Evolutionary conservation across 1,140 invertebrate species (phyloP).

Genomic region (Zaprionus ornatus): DNA sequence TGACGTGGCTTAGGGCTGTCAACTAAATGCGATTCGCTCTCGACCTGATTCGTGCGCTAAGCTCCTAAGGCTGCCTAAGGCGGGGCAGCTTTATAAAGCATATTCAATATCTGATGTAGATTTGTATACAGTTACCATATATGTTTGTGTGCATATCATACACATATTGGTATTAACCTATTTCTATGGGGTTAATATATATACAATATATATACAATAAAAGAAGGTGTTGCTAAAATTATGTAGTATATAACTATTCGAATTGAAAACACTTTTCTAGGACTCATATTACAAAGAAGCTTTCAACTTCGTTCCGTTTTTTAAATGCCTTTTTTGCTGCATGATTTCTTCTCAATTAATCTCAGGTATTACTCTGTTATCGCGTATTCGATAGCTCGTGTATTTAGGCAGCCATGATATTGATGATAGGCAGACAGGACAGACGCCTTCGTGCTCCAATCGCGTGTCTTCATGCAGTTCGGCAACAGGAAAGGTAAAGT

Average conservation of each 20-base stretch:
- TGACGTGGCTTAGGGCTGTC: conserved; percentile 35
- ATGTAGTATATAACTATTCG: background rate
- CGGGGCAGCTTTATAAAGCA: background rate
- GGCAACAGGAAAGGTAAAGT: conserved; percentile 29
- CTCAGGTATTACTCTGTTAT: conserved; percentile 13
- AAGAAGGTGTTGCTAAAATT: background rate
- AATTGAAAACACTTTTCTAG: background rate
- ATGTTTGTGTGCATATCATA: background rate
- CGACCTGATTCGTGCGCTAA: conserved; percentile 9
- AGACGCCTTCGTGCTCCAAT: conserved; percentile 56
- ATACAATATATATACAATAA: too few species aligned
- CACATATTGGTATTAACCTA: background rate
- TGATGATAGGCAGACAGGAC: conserved; percentile 52
- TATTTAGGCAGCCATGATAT: conserved; percentile 61
- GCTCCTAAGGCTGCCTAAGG: background rate
- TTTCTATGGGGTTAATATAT: background rate
- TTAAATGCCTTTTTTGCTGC: background rate
- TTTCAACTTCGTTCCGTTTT: background rate
- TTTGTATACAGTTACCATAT: background rate
- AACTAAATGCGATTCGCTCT: conserved; percentile 37
- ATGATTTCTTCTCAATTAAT: background rate
- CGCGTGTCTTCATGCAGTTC: conserved; percentile 17
- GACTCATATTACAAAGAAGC: background rate
- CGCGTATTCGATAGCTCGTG: conserved; percentile 40
- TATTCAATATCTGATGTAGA: background rate